phyloP scores from a whole-genome alignment of 2,888 invertebrate genomes.

The Agrotis exclamationis region DNA sequence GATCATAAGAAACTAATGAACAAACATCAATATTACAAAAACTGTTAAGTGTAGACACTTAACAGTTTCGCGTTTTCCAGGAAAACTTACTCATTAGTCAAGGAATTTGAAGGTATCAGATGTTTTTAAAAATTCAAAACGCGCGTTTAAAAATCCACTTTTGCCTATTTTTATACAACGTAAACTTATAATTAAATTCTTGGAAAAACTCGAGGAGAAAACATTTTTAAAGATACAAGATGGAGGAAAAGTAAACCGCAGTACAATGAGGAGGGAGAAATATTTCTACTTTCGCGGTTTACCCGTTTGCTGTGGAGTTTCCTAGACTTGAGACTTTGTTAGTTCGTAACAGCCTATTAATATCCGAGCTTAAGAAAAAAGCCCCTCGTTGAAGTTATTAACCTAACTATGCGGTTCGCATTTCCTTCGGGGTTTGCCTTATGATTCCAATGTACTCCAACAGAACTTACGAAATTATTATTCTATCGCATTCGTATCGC shows the following conservation, averaged over 20 bases:
- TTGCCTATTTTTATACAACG: slow-evolving; percentile 5
- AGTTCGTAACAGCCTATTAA: slow-evolving; percentile 61
- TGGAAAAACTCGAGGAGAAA: slow-evolving; percentile 5
- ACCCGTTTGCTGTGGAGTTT: slow-evolving; percentile 39
- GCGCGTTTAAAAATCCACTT: slow-evolving; percentile 10
- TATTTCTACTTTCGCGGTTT: slow-evolving; percentile 44
- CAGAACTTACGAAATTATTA: neutral
- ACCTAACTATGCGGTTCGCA: slow-evolving; percentile 19
- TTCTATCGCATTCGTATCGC: no score
- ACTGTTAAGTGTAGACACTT: neutral
- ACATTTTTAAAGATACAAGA: slow-evolving; percentile 22
- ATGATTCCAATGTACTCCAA: slow-evolving; percentile 2
- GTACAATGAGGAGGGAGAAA: slow-evolving; percentile 39
- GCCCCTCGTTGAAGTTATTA: slow-evolving; percentile 47
- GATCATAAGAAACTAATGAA: neutral
- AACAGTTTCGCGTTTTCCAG: neutral
- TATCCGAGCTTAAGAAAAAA: slow-evolving; percentile 57
- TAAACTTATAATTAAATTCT: slow-evolving; percentile 32
- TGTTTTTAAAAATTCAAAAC: slow-evolving; percentile 1
- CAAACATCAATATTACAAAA: neutral
- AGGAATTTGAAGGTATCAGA: neutral
- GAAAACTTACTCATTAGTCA: neutral
- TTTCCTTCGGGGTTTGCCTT: slow-evolving; percentile 14
- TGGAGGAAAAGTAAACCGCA: slow-evolving; percentile 39
- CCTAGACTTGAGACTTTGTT: slow-evolving; percentile 60